Percentiles rank a stretch among this genome's conserved stretches.
phyloP scores from a whole-genome alignment of 2,888 invertebrate species.

The Chymomyza amoena region DNA sequence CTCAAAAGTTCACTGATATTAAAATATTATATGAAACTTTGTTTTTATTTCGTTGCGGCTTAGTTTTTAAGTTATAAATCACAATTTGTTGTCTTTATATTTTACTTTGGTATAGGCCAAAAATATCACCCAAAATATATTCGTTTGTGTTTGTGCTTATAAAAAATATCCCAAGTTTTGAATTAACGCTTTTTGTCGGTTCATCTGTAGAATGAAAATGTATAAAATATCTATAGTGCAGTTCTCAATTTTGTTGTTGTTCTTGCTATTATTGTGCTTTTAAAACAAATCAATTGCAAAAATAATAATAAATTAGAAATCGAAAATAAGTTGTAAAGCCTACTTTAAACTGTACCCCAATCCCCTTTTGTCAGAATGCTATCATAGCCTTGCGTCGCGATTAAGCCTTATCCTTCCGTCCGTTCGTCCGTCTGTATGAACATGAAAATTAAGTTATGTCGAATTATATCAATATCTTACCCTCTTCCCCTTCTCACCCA shows the following conservation, averaged over 20 bases:
- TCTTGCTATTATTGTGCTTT: neutral
- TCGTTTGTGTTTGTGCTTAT: conserved; percentile 4
- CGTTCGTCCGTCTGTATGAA: no score
- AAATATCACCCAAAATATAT: conserved; percentile 51
- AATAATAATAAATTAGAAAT: no score
- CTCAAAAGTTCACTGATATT: conserved; percentile 15
- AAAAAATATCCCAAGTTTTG: conserved; percentile 7
- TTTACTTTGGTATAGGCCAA: conserved; percentile 36
- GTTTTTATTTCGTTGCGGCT: conserved; percentile 1
- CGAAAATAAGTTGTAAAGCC: no score
- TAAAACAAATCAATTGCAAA: neutral
- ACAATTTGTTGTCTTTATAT: conserved; percentile 51
- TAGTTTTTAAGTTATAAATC: conserved; percentile 39
- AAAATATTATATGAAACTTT: conserved; percentile 5
- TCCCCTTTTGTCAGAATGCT: no score
- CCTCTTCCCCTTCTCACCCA: no score
- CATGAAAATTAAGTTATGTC: no score
- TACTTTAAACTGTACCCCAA: no score
- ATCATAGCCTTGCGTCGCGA: no score
- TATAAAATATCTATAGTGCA: neutral
- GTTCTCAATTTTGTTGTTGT: neutral
- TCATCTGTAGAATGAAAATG: neutral
- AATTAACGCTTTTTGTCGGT: neutral
- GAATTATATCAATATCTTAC: no score
- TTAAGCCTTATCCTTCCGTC: no score